Evolutionary conservation across 1,140 invertebrate species (phyloP), one percentile per base, ranked within the genome.

Genomic region (Trachelipus rathkii): DNA sequence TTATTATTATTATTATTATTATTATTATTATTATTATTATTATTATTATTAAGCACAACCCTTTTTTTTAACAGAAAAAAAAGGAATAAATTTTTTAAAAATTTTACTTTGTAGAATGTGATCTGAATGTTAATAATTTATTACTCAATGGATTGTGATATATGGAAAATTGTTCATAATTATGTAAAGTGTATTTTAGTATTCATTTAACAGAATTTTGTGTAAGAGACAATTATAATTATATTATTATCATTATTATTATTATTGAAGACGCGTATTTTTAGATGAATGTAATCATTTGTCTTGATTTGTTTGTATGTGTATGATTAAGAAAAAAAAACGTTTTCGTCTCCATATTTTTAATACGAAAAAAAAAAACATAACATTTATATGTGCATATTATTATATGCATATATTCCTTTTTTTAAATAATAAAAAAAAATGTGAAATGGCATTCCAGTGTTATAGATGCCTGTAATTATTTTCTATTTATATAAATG

Each of bases 91-190:
- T 15, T 60, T 13, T 60, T 60, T 13, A 60, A 60, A 60, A 60
- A 60, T 60, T 60, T 60, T 60, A 60, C 19, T 60, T 60, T 60
- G 50, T 60, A 19, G 19, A 60, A 60, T 60, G 33, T 33, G 33
- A 60, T 60, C 50, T 60, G 50, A 60, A 19, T 60, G 50, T 60
- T 60, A 60, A 33, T 33, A 33, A 33, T 33, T 19, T 15, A 15
- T 60, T 60, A 60, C 50, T 60, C 50, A 60, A 13, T 60, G 50
- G 50, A 13, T 60, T 60, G 50, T 60, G 50, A 60, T 60, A 60
- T 8, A 15, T 60, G 50, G 50, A 60, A 60, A 60, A 15, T 13
- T 60, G 11, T 60, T 15, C 19, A 60, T 15, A 60, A 15, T 13
- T 60, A 15, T 60, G 19, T 60, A 60, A 60, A 19, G 50, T 60